Evolutionary conservation across 2,113 vertebrate species (phyloP).

Genomic region (Murina feae): DNA sequence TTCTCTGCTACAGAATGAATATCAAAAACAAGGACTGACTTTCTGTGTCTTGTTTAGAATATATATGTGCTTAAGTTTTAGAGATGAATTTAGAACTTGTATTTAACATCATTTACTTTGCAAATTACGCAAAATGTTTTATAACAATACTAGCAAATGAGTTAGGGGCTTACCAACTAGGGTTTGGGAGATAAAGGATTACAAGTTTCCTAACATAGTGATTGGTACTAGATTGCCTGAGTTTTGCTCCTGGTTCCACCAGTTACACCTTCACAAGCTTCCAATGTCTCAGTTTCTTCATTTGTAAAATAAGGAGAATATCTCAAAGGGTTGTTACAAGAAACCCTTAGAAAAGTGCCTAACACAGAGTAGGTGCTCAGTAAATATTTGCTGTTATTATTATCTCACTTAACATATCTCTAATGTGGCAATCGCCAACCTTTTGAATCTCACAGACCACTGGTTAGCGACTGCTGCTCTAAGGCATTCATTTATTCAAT

Average conservation of each 20-base stretch:
- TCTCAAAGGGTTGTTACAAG: not conserved
- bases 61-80: not conserved
- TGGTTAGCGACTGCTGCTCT: not conserved
- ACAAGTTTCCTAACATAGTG: not conserved
- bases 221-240: not conserved
- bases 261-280: not conserved
- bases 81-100: not conserved
- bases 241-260: not conserved
- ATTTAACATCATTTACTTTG: slow-evolving; percentile 3
- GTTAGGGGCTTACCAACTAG: not conserved
- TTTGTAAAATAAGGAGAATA: not conserved
- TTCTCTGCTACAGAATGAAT: not conserved
- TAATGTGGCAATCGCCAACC: not conserved
- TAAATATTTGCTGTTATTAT: not conserved
- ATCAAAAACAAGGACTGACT: not conserved
- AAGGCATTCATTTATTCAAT: not conserved
- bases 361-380: slow-evolving; percentile 12
- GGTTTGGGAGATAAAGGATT: not conserved
- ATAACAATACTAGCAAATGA: not conserved
- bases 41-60: not conserved
- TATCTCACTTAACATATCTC: not conserved
- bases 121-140: not conserved
- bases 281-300: not conserved
- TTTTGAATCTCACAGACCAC: no score
- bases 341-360: slow-evolving; percentile 24